Evolutionary conservation across 2,113 vertebrate genomes (phyloP).

Genomic region (Pygoscelis adeliae): DNA sequence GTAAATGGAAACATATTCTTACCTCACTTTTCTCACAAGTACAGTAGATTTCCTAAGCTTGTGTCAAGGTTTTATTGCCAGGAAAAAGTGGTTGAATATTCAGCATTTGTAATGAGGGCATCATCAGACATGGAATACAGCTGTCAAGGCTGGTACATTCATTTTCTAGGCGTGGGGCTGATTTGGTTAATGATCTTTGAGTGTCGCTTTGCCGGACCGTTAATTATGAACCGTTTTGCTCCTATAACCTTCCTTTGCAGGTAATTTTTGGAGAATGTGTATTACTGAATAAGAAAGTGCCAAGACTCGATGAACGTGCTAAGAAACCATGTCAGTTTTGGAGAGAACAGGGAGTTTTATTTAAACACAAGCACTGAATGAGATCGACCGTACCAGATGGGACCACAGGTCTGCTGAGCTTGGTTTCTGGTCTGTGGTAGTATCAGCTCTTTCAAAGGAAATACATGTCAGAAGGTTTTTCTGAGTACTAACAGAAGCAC

Average conservation of each 20-base stretch:
- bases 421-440: neutral
- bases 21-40: conserved; percentile 83
- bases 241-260: neutral
- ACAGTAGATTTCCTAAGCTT: conserved; percentile 81
- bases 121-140: conserved; percentile 67
- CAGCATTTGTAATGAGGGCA: conserved; percentile 69
- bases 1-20: conserved; percentile 81
- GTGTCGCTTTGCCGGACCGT: neutral
- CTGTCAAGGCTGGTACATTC: conserved; percentile 53
- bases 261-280: neutral
- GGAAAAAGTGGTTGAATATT: conserved; percentile 80
- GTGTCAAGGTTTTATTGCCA: conserved; percentile 73
- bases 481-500: neutral
- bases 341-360: neutral
- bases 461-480: neutral
- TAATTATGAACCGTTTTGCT: neutral
- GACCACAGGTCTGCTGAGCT: neutral
- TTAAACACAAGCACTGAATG: neutral
- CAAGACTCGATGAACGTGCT: neutral
- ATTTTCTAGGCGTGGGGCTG: conserved; percentile 26
- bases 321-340: neutral
- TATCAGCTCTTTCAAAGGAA: neutral
- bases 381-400: neutral
- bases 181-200: neutral
- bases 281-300: neutral